Evolutionary conservation across 2,113 vertebrate genomes (phyloP).

Genomic region (Cephalopterus ornatus): DNA sequence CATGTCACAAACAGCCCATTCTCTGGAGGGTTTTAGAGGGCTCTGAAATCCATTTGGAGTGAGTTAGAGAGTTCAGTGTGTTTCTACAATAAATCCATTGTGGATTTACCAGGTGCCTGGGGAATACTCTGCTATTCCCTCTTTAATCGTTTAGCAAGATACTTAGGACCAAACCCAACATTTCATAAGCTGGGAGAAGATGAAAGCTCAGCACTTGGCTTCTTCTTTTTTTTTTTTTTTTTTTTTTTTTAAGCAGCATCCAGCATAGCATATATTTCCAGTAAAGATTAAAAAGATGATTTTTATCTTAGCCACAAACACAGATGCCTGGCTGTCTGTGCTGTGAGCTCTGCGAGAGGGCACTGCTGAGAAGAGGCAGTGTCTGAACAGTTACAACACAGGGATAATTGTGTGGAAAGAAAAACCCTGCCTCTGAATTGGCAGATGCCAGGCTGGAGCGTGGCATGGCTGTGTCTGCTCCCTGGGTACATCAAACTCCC

Average conservation of each 20-base stretch:
- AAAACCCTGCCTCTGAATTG: not conserved
- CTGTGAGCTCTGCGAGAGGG: not conserved
- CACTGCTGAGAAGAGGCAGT: not conserved
- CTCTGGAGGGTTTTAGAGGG: not conserved
- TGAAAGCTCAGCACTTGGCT: not conserved
- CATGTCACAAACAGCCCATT: not conserved
- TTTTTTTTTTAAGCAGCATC: not conserved
- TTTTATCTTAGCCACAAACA: not conserved
- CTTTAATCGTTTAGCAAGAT: not conserved
- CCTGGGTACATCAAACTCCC: not conserved
- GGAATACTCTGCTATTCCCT: constrained; percentile 25
- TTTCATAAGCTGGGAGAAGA: constrained; percentile 15
- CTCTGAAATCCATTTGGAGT: not conserved
- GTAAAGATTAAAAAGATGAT: not conserved
- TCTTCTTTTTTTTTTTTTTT: not conserved
- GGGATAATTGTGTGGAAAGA: not conserved
- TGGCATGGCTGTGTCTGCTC: not conserved
- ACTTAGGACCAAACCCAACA: constrained; percentile 45
- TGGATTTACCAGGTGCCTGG: constrained; percentile 45
- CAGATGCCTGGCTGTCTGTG: not conserved
- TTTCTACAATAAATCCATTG: constrained; percentile 42
- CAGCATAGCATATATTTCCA: not conserved
- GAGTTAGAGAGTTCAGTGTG: not conserved
- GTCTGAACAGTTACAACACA: not conserved
- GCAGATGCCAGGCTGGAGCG: not conserved